Percentiles rank a stretch among this genome's conserved stretches.
Conservation (phyloP, 2,888 invertebrate genomes). For the Drosophila vallismaia region DNA sequence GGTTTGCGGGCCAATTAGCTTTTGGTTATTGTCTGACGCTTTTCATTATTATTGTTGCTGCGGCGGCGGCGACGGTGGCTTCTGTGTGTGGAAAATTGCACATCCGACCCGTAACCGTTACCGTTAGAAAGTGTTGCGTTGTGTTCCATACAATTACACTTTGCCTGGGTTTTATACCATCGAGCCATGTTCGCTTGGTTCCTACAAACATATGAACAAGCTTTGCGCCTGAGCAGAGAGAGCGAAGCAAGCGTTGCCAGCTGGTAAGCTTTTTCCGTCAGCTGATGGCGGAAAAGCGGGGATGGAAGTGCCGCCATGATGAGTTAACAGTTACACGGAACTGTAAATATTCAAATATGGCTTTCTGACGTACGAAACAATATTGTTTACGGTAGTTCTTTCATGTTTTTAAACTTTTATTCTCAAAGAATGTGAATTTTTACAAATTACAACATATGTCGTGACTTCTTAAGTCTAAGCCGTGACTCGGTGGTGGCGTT, state of each 20-base stretch:
- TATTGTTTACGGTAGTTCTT: neutral
- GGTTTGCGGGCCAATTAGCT: conserved; percentile 23
- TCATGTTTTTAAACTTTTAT: neutral
- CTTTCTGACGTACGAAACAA: too few species aligned
- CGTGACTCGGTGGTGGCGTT: neutral
- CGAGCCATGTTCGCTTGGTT: neutral
- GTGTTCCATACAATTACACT: conserved; percentile 1
- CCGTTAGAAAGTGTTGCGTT: conserved; percentile 52
- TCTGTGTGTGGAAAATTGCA: conserved; percentile 31
- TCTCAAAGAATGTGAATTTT: neutral
- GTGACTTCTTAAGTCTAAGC: neutral
- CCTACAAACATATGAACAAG: too few species aligned
- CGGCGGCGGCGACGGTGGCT: conserved; percentile 49
- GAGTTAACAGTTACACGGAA: neutral
- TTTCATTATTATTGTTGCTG: conserved; percentile 76
- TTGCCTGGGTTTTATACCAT: neutral
- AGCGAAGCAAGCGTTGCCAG: neutral
- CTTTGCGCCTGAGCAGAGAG: neutral
- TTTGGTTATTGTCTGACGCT: conserved; percentile 63
- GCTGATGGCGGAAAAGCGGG: conserved; percentile 2
- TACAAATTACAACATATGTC: neutral
- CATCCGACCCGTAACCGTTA: conserved; percentile 55
- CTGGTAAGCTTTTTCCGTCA: neutral
- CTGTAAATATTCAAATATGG: neutral
- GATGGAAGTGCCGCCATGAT: neutral